These are phyloP conservation scores for Climacteris rufus DNA, from an alignment of 2,113 vertebrate genomes.

Conservation along the genomic window DNA sequence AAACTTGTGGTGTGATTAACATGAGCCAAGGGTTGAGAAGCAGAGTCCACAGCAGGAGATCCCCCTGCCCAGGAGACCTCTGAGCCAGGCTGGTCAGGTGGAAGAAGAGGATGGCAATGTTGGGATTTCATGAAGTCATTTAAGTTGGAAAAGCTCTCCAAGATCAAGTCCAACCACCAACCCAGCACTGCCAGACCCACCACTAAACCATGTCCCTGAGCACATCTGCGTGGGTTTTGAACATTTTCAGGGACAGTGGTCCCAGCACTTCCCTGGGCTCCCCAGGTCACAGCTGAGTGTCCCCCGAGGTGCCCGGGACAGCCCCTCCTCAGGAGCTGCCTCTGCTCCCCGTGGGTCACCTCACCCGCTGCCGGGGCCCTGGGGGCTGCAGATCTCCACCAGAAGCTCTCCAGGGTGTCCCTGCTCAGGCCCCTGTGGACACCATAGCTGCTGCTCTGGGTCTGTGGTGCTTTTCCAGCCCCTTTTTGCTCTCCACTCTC, in stretches of 20 bases:
- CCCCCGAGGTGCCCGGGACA: background rate
- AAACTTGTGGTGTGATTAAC: background rate
- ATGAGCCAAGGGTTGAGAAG: background rate
- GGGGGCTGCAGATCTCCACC: background rate
- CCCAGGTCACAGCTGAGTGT: background rate
- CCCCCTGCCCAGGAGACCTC: background rate
- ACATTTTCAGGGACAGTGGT: background rate
- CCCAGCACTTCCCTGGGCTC: background rate
- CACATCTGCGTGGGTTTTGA: accelerated
- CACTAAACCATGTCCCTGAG: background rate
- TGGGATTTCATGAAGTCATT: background rate
- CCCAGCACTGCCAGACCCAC: background rate
- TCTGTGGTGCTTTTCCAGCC: background rate
- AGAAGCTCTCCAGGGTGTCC: background rate
- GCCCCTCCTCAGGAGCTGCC: background rate
- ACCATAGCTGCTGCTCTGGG: accelerated
- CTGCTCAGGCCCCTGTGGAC: background rate
- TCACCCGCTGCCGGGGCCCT: background rate
- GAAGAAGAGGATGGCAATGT: accelerated
- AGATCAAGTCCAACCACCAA: accelerated
- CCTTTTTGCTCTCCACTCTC: background rate
- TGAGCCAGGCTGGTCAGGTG: background rate
- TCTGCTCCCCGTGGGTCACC: background rate
- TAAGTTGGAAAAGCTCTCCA: accelerated
- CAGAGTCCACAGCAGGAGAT: background rate